phyloP scores from a whole-genome alignment of 1,140 invertebrate species.

The Cydia fagiglandana region DNA sequence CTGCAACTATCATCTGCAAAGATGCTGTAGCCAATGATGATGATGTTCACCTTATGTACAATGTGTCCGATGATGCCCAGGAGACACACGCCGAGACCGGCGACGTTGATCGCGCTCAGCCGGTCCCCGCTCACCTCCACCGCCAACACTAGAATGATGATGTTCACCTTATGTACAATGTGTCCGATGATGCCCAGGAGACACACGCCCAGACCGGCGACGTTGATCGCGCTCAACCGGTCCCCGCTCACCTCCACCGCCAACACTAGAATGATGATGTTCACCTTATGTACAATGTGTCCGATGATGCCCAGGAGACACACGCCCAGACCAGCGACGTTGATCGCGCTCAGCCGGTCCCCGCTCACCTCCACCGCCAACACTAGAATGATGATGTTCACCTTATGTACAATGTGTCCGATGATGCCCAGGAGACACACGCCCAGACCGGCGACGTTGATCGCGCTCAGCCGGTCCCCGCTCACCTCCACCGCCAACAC shows the following conservation, averaged over 20 bases:
- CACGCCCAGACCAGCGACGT: constrained; percentile 91
- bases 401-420: constrained; percentile 92
- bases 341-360: constrained; percentile 90
- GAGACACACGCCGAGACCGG: constrained; percentile 93
- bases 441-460: constrained; percentile 92
- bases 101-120: constrained; percentile 89
- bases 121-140: constrained; percentile 91
- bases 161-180: constrained; percentile 86
- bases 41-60: constrained; percentile 84
- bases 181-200: constrained; percentile 93
- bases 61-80: constrained; percentile 94
- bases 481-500: constrained; percentile 91
- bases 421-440: constrained; percentile 94
- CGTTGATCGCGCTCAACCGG: constrained; percentile 89
- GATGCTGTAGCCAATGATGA: too few species aligned
- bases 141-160: constrained; percentile 89
- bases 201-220: constrained; percentile 92
- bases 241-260: constrained; percentile 93
- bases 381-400: constrained; percentile 84
- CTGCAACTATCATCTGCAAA: too few species aligned
- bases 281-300: constrained; percentile 90
- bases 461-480: constrained; percentile 89
- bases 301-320: constrained; percentile 93
- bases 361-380: constrained; percentile 92
- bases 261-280: constrained; percentile 87